Conservation (phyloP, 2,888 invertebrate genomes). For the Lumbricus terrestris region DNA sequence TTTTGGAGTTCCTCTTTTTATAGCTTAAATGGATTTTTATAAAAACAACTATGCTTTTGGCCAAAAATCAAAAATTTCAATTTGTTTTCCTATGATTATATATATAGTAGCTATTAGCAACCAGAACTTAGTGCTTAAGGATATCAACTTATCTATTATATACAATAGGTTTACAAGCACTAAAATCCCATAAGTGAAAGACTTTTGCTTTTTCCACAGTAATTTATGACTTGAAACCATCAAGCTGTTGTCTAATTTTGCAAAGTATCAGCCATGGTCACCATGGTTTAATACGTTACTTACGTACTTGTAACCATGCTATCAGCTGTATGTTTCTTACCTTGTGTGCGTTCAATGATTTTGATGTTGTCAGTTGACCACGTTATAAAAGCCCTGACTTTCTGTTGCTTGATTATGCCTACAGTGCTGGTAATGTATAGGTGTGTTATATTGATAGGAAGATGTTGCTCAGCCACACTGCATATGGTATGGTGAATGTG, state of each 20-base stretch:
- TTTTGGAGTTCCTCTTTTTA: background rate
- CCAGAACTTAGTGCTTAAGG: too few species aligned
- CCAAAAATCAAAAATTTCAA: background rate
- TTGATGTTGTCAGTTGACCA: background rate
- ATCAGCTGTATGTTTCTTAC: background rate
- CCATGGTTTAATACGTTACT: too few species aligned
- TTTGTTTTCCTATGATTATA: background rate
- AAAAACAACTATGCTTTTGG: background rate
- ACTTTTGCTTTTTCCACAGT: too few species aligned
- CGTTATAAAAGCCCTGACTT: background rate
- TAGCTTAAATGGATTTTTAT: background rate
- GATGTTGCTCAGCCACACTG: background rate
- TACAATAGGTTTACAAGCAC: too few species aligned
- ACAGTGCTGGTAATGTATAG: background rate
- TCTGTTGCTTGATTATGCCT: background rate
- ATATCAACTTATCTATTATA: too few species aligned
- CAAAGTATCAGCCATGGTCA: background rate
- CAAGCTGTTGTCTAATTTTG: background rate
- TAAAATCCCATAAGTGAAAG: too few species aligned
- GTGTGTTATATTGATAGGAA: background rate
- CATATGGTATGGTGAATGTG: conserved; percentile 10
- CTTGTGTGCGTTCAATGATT: background rate
- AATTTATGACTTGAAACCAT: too few species aligned
- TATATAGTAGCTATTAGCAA: too few species aligned
- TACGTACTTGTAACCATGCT: too few species aligned